Conservation (phyloP, 2,113 vertebrate species). For the Rhinichthys klamathensis region DNA sequence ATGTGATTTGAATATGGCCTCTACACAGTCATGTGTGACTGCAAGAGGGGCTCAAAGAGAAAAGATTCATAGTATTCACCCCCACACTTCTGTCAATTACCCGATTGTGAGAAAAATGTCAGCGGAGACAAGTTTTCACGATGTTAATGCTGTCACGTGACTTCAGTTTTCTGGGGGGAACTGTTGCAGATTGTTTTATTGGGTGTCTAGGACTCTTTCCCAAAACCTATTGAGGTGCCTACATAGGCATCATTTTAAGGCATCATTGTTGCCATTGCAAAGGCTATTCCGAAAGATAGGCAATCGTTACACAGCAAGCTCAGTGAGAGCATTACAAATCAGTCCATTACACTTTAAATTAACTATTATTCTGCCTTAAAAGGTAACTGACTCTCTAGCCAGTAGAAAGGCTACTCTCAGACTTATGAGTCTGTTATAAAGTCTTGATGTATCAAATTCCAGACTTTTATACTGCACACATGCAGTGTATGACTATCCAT, state of each 20-base stretch:
- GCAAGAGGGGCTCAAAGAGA: conserved; percentile 22
- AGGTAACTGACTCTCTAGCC: neutral
- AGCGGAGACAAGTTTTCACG: conserved; percentile 1
- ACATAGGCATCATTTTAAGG: neutral
- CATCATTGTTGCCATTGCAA: neutral
- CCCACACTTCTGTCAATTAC: conserved; percentile 37
- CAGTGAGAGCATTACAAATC: neutral
- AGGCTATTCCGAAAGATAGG: neutral
- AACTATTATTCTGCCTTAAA: neutral
- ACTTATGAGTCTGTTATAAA: neutral
- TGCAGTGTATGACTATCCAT: neutral
- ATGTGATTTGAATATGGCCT: conserved; percentile 49
- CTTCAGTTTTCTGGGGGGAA: neutral
- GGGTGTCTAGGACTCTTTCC: neutral
- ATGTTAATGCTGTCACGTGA: conserved; percentile 1
- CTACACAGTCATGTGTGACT: conserved; percentile 16
- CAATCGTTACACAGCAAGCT: neutral
- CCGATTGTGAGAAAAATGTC: conserved; percentile 51
- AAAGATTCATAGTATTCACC: conserved; percentile 38
- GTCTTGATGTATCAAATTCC: conserved; percentile 7
- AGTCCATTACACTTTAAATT: neutral
- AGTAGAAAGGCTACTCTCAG: neutral
- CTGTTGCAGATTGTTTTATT: neutral
- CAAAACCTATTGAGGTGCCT: neutral
- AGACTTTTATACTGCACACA: neutral